These are phyloP conservation scores for Glomeris marginata DNA, from an alignment of 2,888 invertebrate genomes.

Conservation along the genomic window DNA sequence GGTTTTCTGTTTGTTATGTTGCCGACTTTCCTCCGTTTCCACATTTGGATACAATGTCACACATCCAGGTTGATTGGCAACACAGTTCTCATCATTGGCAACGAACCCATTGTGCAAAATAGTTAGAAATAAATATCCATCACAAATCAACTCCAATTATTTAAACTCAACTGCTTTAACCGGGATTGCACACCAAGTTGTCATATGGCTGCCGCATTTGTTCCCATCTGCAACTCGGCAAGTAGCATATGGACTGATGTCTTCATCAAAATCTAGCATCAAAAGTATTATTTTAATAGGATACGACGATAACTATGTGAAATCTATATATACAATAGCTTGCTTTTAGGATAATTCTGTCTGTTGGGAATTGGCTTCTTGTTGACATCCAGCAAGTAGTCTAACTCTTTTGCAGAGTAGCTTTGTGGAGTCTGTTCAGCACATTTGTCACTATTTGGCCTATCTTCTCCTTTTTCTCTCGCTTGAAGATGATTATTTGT, in stretches of 20 bases:
- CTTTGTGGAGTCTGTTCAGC: too few relatives aligned
- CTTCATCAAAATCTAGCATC: constrained; percentile 8
- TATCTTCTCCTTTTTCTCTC: too few relatives aligned
- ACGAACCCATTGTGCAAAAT: background rate
- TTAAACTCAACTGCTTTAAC: constrained; percentile 11
- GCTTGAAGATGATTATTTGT: background rate
- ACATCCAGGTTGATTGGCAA: background rate
- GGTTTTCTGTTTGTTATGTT: too few relatives aligned
- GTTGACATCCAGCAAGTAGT: too few relatives aligned
- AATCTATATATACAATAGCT: too few relatives aligned
- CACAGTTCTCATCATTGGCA: background rate
- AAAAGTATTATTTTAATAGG: background rate
- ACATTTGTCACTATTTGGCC: too few relatives aligned
- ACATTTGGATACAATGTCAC: constrained; percentile 3
- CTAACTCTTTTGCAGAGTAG: too few relatives aligned
- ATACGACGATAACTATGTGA: too few relatives aligned
- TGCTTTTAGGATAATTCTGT: too few relatives aligned
- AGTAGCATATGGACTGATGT: constrained; percentile 14
- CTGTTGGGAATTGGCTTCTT: too few relatives aligned
- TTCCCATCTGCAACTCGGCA: constrained; percentile 12
- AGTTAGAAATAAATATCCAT: background rate
- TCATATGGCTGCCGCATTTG: constrained; percentile 4
- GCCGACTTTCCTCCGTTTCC: constrained; percentile 2
- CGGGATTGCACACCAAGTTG: constrained; percentile 11
- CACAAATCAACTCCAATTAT: background rate